Base-by-base conservation (phyloP, 2,113 vertebrate species). In the Electrona antarctica region DNA sequence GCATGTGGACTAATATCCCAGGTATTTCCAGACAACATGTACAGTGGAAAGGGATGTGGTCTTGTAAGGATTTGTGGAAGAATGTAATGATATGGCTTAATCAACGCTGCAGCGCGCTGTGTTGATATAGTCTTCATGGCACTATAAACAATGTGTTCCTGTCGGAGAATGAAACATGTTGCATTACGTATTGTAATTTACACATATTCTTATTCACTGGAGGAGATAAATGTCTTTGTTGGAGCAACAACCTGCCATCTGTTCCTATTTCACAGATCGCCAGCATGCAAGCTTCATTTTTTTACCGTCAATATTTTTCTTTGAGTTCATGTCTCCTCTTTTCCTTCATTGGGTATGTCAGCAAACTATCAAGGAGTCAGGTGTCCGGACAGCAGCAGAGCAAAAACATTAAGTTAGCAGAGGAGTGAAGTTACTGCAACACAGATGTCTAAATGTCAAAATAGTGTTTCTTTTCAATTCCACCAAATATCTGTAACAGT, bases 31-130 rank as follows among this genome's bases (percentile, higher is more conserved):
- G 79, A 63, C 61, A 55, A 60, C 74, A 69, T 59, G 51, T 68
- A 48, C 63, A 67, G 62, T 77, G 77, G 70, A 81, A 80, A 60
- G 60, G 84, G 87, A 88, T 86, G 85, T 86, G 88, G 84, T 77
- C 84, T 75, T 28, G 2, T 41, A 60, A 50, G 68, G 73, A 80
- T 77, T 61, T 73, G 65, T 69, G 64, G 64, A 79, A 76, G 57
- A 88, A 79, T 73, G 69, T 68, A 49, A 80, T 54, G 62, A 61
- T 76, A 82, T 67, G 69, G 69, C 73, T 74, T 83, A 71, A 85
- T 72, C 56, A 12, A 41, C 77, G 66, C 82, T 68, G 51, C 52
- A 50, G 46, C n/a, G 59, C 33, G 72, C 60, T 73, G 78, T 72
- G 67, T 83, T 73, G 78, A 83, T 82, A 67, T 72, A 54, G 83